Percentiles rank a stretch among this genome's conserved stretches.
Conservation (phyloP, 2,888 invertebrate species). For the Apoderus coryli region DNA sequence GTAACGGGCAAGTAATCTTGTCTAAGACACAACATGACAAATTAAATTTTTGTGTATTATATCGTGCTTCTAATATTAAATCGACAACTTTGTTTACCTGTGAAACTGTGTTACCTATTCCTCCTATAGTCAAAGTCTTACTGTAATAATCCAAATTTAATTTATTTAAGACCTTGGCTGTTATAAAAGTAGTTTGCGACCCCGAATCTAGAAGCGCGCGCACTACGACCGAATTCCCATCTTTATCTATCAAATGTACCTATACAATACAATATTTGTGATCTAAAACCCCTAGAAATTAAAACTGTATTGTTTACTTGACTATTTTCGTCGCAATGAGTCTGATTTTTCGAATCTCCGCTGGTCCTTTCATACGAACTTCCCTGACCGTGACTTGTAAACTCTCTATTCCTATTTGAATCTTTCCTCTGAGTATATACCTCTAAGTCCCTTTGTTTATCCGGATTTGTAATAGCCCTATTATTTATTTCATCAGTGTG, state of each 20-base stretch:
- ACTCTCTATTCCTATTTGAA: no score
- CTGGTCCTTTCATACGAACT: no score
- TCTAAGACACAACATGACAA: no score
- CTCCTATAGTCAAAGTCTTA: constrained; percentile 4
- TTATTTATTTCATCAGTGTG: no score
- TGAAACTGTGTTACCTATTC: constrained; percentile 4
- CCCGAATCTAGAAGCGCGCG: constrained; percentile 6
- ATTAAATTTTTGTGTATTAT: no score
- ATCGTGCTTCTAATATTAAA: constrained; percentile 1
- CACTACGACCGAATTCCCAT: constrained; percentile 1
- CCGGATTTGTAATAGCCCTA: no score
- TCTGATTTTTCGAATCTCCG: no score
- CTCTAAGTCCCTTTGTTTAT: no score
- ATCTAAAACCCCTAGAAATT: constrained; percentile 5
- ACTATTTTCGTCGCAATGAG: no score
- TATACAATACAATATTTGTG: constrained; percentile 4
- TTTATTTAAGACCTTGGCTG: not conserved
- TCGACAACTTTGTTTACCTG: constrained; percentile 8
- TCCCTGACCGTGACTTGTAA: no score
- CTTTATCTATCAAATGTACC: constrained; percentile 1
- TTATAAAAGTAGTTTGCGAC: constrained; percentile 5
- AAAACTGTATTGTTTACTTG: constrained; percentile 1
- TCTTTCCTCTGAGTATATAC: no score
- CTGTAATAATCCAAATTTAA: constrained; percentile 5
- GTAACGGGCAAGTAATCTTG: not conserved